Conservation (phyloP, 92 coral and sea anemone genomes). For the Paramuricea clavata region DNA sequence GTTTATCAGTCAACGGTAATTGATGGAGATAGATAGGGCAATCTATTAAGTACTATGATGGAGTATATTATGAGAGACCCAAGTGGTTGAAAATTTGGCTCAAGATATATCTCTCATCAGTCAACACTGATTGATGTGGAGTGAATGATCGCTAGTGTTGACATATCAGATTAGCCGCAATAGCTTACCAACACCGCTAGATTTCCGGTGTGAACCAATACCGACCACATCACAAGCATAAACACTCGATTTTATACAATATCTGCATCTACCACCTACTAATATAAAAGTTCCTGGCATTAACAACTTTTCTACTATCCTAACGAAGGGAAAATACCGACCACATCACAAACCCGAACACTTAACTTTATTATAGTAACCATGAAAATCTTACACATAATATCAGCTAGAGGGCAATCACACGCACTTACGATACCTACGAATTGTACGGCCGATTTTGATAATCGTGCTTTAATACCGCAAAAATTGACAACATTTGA, state of each 20-base stretch:
- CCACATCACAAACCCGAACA: no score
- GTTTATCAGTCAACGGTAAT: constrained; percentile 1
- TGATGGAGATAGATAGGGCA: background rate
- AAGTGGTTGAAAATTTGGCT: constrained; percentile 2
- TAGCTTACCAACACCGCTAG: constrained; percentile 35
- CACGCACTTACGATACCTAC: no score
- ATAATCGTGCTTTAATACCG: no score
- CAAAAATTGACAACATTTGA: no score
- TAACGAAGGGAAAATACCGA: no score
- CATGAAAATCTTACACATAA: no score
- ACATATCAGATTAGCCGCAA: constrained; percentile 43
- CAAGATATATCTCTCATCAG: background rate
- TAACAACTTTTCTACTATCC: no score
- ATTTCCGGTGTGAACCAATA: constrained; percentile 25
- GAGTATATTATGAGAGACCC: background rate
- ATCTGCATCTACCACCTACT: no score
- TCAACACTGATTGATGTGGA: constrained; percentile 9
- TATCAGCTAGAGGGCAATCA: no score
- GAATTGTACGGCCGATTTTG: background rate
- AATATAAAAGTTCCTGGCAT: no score
- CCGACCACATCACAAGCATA: constrained; percentile 26
- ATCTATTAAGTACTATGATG: background rate
- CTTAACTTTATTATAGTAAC: no score
- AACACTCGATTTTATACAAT: background rate
- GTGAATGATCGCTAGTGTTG: constrained; percentile 28